These are phyloP conservation scores for Poecile atricapillus DNA, from an alignment of 2,113 vertebrate species.

Conservation along the genomic window DNA sequence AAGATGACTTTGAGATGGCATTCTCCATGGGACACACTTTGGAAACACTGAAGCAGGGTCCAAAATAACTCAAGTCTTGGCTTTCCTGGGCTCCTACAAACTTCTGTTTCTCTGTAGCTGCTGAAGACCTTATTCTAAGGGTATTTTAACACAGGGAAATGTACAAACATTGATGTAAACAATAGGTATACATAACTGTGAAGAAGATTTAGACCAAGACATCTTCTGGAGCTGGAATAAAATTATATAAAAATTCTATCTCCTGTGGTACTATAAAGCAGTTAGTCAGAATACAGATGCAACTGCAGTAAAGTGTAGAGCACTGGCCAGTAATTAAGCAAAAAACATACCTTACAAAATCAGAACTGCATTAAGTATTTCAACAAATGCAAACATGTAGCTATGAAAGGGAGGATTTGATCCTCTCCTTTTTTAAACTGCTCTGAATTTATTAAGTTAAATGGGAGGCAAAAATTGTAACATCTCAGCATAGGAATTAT, in stretches of 20 bases:
- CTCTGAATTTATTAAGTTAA: neutral
- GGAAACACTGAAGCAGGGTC: neutral
- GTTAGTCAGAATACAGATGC: neutral
- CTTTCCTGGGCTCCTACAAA: neutral
- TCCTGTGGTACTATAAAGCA: neutral
- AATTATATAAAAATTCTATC: neutral
- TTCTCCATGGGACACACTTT: neutral
- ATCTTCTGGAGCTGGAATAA: neutral
- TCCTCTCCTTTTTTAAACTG: neutral
- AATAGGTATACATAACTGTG: neutral
- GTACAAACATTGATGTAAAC: neutral
- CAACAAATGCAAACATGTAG: neutral
- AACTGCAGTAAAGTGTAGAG: neutral
- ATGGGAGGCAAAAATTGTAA: neutral
- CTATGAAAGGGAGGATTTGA: neutral
- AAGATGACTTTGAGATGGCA: neutral
- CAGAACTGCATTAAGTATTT: neutral
- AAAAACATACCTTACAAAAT: neutral
- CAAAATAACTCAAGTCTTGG: neutral
- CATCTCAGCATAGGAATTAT: neutral
- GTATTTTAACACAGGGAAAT: neutral
- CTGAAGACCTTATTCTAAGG: neutral
- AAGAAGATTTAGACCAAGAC: neutral
- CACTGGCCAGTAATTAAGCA: neutral
- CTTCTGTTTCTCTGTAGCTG: neutral